Evolutionary conservation across 2,888 invertebrate species (phyloP).

Genomic region (Exephanes ischioxanthus): DNA sequence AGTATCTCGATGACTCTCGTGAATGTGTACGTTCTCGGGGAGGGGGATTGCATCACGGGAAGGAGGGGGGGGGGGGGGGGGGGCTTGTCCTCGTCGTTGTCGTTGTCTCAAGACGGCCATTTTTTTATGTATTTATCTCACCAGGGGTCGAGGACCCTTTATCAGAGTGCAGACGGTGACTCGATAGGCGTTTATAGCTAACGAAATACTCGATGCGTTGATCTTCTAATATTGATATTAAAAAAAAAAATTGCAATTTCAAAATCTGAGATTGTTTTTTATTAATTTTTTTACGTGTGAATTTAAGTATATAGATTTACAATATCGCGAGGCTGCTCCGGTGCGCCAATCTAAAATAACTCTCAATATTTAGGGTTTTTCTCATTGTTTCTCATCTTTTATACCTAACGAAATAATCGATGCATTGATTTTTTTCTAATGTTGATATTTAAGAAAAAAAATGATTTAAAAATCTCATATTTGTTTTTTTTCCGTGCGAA

Average conservation of each 20-base stretch:
- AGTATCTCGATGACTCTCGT: slow-evolving; percentile 72
- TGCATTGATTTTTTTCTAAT: background rate
- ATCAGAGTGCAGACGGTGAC: slow-evolving; percentile 66
- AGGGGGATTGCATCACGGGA: slow-evolving; percentile 51
- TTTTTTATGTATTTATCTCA: slow-evolving; percentile 56
- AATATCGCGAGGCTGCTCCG: no score
- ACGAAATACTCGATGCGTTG: background rate
- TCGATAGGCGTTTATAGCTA: slow-evolving; percentile 15
- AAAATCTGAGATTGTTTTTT: background rate
- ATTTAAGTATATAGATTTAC: no score
- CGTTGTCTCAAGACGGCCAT: slow-evolving; percentile 66
- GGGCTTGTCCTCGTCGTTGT: slow-evolving; percentile 19
- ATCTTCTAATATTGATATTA: background rate
- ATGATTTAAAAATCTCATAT: no score
- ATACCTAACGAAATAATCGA: slow-evolving; percentile 8
- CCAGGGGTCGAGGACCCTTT: slow-evolving; percentile 78
- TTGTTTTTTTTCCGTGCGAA: no score
- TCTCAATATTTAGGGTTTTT: no score
- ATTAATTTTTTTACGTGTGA: no score
- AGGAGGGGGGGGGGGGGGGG: background rate
- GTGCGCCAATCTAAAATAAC: no score
- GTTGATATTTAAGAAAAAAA: background rate
- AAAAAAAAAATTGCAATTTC: slow-evolving; percentile 4
- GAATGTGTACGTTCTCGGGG: slow-evolving; percentile 11
- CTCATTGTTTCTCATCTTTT: no score